Evolutionary conservation across 2,888 invertebrate species (phyloP), one percentile per base, ranked within the genome.

Genomic region (Drosophila kokeensis): DNA sequence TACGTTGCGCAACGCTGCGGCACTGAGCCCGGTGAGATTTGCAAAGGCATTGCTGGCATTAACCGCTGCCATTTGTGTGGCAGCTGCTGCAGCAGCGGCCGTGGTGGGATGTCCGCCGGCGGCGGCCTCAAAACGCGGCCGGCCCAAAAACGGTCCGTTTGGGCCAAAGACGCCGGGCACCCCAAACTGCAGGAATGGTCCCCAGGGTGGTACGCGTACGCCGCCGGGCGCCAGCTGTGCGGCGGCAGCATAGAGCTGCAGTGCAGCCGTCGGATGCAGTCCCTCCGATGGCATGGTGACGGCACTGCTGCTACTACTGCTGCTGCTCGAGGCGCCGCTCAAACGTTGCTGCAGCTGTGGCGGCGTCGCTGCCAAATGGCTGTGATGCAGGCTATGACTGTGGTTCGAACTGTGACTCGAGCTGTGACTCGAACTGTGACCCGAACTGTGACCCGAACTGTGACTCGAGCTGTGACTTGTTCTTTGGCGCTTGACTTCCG

Each of bases 31-130:
- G 42, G 92, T 92, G 62, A 92, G 86, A 77, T 92, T 92, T 59
- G 92, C 92, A 38, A 92, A 92, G 0, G 92, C 92, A 76, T 92
- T 92, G 70, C 91, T 92, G 42, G 92, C 92, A 76, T 89, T 92
- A 13, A 92, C 92, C 32, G 92, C 92, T 38, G 91, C 83, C 79
- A 90, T 90, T 62, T 90, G 90, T 2, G 92, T 90, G 42, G 92
- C 91, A 2, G 87, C 90, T n/a, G 91, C 92, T 0, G 92, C 92
- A 0, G 92, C 92, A 24, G 92, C 92, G 11, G 88, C 88, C 30
- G 89, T 45, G 65, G 75, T 87, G 45, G 90, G 76, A 74, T 89
- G 87, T 27, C 86, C 90, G 61, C 83, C 86, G 57, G 86, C 82
- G n/a, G 81, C 74, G 6, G 87, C 87, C 73, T 92, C 92, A 49